phyloP scores from a whole-genome alignment of 2,888 invertebrate genomes.

The Sylvicola cinctus region DNA sequence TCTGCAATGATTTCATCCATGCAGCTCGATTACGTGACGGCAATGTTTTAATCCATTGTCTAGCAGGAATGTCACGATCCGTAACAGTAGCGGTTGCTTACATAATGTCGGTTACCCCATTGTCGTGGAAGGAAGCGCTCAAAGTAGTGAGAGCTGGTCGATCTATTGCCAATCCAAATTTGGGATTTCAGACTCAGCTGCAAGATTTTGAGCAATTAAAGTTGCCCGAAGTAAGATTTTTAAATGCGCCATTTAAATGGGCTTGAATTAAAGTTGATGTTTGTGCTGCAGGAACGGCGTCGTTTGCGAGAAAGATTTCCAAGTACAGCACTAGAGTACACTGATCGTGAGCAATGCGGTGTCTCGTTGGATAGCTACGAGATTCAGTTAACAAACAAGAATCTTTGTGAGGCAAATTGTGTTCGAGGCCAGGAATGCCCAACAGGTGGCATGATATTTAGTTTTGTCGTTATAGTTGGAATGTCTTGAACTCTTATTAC shows the following conservation, averaged over 20 bases:
- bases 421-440: conserved; percentile 68
- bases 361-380: conserved; percentile 67
- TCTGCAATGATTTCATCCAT: conserved; percentile 94
- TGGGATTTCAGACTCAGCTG: conserved; percentile 85
- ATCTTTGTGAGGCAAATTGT: conserved; percentile 76
- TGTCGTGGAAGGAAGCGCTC: conserved; percentile 80
- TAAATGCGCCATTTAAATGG: conserved; percentile 3
- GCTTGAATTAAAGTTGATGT: conserved; percentile 1
- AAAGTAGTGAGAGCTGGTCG: conserved; percentile 85
- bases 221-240: conserved; percentile 42
- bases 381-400: conserved; percentile 51
- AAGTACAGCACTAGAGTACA: conserved; percentile 46
- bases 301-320: conserved; percentile 71
- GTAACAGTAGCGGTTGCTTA: conserved; percentile 92
- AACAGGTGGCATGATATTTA: conserved; percentile 39
- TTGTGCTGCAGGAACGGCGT: conserved; percentile 45
- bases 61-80: conserved; percentile 93
- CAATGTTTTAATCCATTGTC: conserved; percentile 82
- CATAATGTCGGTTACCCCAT: conserved; percentile 80
- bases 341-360: conserved; percentile 56
- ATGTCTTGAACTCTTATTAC: too few relatives aligned
- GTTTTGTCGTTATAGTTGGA: not conserved
- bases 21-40: conserved; percentile 75
- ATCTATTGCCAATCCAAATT: conserved; percentile 86
- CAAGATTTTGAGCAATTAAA: conserved; percentile 73